Conservation (phyloP, 2,888 invertebrate genomes). For the Trilocha varians region DNA sequence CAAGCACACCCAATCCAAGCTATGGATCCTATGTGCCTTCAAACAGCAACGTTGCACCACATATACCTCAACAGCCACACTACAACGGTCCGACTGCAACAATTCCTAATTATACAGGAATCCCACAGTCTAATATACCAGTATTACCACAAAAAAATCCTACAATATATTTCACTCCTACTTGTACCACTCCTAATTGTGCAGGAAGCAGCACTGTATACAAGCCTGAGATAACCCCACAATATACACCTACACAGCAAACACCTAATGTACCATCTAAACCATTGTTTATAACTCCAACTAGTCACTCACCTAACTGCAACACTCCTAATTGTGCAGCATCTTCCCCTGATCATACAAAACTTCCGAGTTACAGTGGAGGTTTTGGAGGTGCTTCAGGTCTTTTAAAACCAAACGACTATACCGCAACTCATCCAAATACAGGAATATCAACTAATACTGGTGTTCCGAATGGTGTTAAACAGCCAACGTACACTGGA, state of each 20-base stretch:
- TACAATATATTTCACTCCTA: constrained; percentile 3
- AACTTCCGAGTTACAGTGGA: constrained; percentile 27
- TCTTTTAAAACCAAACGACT: constrained; percentile 38
- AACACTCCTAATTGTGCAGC: constrained; percentile 1
- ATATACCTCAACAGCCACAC: neutral
- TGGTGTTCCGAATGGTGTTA: neutral
- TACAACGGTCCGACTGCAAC: neutral
- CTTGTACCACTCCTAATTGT: constrained; percentile 9
- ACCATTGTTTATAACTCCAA: neutral
- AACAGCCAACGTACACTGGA: no score
- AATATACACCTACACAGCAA: neutral
- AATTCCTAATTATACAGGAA: constrained; percentile 1
- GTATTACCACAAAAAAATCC: constrained; percentile 6
- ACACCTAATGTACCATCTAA: neutral
- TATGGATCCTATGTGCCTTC: neutral
- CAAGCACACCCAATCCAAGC: neutral
- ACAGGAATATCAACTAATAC: constrained; percentile 1
- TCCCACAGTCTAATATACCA: neutral
- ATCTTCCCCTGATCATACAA: constrained; percentile 7
- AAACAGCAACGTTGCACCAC: neutral
- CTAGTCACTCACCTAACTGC: neutral
- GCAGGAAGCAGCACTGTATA: neutral
- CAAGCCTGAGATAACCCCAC: neutral
- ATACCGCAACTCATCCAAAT: constrained; percentile 12
- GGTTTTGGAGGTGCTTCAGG: constrained; percentile 40